These are phyloP conservation scores for Daktulosphaira vitifoliae DNA, from an alignment of 1,140 invertebrate genomes.

Conservation along the genomic window DNA sequence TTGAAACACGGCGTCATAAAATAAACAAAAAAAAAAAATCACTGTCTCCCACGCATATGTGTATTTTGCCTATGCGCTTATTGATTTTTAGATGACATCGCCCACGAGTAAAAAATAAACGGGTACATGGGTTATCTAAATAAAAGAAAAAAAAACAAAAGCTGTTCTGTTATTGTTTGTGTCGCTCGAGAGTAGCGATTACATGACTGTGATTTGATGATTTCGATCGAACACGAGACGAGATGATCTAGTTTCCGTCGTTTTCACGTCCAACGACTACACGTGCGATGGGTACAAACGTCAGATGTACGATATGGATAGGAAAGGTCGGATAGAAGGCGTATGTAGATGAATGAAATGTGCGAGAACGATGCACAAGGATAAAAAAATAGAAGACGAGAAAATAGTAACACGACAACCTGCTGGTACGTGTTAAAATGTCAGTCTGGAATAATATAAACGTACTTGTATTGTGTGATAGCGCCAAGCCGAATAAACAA, in stretches of 20 bases:
- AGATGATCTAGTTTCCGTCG: slow-evolving; percentile 23
- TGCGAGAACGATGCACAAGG: slow-evolving; percentile 3
- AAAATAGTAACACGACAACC: slow-evolving; percentile 28
- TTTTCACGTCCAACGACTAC: neutral
- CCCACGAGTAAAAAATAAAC: neutral
- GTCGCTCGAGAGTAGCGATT: too few relatives aligned
- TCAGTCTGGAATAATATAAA: slow-evolving; percentile 23
- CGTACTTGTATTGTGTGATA: slow-evolving; percentile 12
- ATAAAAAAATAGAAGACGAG: neutral
- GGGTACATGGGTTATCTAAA: neutral
- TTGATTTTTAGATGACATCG: slow-evolving; percentile 5
- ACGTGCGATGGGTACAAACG: neutral
- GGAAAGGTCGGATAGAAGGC: neutral
- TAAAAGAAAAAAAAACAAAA: neutral
- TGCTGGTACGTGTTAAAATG: slow-evolving; percentile 31
- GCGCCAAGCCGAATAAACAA: slow-evolving; percentile 4
- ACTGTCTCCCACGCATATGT: neutral
- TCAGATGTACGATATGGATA: neutral
- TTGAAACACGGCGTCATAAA: too few relatives aligned
- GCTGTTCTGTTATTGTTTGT: neutral
- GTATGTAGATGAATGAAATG: slow-evolving; percentile 28
- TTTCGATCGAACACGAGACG: neutral
- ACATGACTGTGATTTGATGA: neutral
- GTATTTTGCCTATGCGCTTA: neutral
- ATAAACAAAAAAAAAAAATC: slow-evolving; percentile 10